phyloP scores from a whole-genome alignment of 2,113 vertebrate genomes.

The Leptodactylus fuscus region DNA sequence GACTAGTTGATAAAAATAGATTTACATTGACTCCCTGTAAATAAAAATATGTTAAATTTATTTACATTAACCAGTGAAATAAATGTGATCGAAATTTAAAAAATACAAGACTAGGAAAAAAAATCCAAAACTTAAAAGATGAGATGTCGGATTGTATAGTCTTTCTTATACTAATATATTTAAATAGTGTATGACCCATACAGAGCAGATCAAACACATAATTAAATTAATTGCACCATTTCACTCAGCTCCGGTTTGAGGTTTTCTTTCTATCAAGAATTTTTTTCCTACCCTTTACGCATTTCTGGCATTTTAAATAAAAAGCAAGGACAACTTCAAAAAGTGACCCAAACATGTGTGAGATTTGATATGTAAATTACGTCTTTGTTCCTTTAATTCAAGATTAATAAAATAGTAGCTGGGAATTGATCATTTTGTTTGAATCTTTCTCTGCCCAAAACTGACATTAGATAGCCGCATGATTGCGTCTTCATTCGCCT shows the following conservation, averaged over 20 bases:
- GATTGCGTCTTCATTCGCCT: neutral
- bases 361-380: constrained; percentile 50
- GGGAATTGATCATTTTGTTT: constrained; percentile 35
- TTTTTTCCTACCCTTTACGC: constrained; percentile 11
- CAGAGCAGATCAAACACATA: constrained; percentile 45
- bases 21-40: neutral
- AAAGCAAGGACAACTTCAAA: constrained; percentile 55
- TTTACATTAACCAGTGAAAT: neutral
- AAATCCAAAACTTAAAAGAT: constrained; percentile 16
- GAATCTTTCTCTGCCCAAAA: constrained; percentile 13
- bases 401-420: constrained; percentile 51
- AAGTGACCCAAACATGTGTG: constrained; percentile 47
- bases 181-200: constrained; percentile 28
- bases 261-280: constrained; percentile 28
- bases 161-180: constrained; percentile 53
- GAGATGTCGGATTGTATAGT: neutral
- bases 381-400: constrained; percentile 52
- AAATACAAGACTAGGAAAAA: neutral
- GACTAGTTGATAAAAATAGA: neutral
- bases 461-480: constrained; percentile 14
- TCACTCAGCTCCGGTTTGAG: constrained; percentile 23
- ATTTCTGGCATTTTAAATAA: constrained; percentile 35
- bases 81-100: neutral
- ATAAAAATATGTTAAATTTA: neutral
- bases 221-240: constrained; percentile 50